Evolutionary conservation across 2,888 invertebrate genomes (phyloP).

Genomic region (Chelonus formosanus): DNA sequence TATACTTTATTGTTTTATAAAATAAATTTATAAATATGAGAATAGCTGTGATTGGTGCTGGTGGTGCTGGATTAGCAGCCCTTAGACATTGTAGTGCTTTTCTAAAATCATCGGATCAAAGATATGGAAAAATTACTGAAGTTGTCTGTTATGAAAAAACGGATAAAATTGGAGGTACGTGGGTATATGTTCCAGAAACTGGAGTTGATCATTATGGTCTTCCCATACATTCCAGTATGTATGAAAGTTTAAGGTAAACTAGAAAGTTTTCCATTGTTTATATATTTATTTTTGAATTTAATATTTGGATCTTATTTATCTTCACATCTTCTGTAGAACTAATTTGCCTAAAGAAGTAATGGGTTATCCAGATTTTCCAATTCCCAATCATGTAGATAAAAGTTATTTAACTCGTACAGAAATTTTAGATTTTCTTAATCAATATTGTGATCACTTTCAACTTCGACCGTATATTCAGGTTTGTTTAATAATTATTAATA

Average conservation of each 20-base stretch:
- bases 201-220: constrained; percentile 81
- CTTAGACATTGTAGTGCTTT: constrained; percentile 72
- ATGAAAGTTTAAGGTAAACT: constrained; percentile 81
- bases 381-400: constrained; percentile 72
- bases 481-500: constrained; percentile 39
- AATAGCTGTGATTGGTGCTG: constrained; percentile 67
- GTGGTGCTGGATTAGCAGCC: constrained; percentile 86
- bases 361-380: constrained; percentile 88
- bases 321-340: constrained; percentile 71
- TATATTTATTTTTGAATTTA: not conserved
- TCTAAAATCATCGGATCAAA: constrained; percentile 45
- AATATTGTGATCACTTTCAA: constrained; percentile 76
- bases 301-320: not conserved
- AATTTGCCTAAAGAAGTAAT: constrained; percentile 94
- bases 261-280: constrained; percentile 12
- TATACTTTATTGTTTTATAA: too few species aligned
- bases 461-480: constrained; percentile 75
- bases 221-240: constrained; percentile 92
- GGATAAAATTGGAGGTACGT: constrained; percentile 83
- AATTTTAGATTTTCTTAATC: constrained; percentile 77
- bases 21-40: constrained; percentile 3
- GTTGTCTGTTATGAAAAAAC: constrained; percentile 82
- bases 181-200: constrained; percentile 84
- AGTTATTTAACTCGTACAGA: constrained; percentile 80
- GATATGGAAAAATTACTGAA: constrained; percentile 55